Conservation (phyloP, 2,888 invertebrate genomes). For the Tolmerus cingulatus region DNA sequence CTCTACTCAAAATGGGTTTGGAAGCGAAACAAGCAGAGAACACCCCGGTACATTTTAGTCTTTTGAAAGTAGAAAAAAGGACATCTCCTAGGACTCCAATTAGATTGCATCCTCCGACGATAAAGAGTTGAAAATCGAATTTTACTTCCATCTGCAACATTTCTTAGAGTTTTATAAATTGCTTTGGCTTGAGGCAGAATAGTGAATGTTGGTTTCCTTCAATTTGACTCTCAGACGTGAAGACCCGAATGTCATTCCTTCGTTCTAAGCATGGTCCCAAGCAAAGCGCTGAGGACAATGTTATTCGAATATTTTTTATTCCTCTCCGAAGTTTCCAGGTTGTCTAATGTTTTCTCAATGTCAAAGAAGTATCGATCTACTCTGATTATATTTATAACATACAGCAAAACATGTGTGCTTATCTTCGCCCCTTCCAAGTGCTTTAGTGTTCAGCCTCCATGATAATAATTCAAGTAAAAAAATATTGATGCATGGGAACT, state of each 20-base stretch:
- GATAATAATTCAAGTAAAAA: background rate
- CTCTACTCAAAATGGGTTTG: background rate
- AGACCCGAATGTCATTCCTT: background rate
- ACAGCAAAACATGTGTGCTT: background rate
- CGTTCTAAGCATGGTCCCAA: background rate
- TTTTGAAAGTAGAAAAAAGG: background rate
- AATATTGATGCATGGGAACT: background rate
- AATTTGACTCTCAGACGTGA: background rate
- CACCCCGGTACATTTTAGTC: background rate
- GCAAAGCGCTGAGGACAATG: background rate
- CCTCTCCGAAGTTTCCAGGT: background rate
- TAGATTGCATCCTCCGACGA: slow-evolving; percentile 34
- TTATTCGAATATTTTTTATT: background rate
- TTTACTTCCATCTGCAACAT: slow-evolving; percentile 41
- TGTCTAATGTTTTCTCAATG: slow-evolving; percentile 9
- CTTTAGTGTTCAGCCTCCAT: background rate
- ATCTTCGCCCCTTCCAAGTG: background rate
- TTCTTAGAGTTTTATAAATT: slow-evolving; percentile 38
- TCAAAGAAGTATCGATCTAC: slow-evolving; percentile 31
- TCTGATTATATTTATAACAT: slow-evolving; percentile 31
- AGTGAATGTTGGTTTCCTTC: slow-evolving; percentile 24
- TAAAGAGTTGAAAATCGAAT: slow-evolving; percentile 41
- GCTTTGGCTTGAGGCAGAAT: slow-evolving; percentile 33
- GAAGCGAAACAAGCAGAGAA: background rate
- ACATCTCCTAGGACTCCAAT: slow-evolving; percentile 20